Conservation (phyloP, 2,888 invertebrate species). For the Anticlea derivata region DNA sequence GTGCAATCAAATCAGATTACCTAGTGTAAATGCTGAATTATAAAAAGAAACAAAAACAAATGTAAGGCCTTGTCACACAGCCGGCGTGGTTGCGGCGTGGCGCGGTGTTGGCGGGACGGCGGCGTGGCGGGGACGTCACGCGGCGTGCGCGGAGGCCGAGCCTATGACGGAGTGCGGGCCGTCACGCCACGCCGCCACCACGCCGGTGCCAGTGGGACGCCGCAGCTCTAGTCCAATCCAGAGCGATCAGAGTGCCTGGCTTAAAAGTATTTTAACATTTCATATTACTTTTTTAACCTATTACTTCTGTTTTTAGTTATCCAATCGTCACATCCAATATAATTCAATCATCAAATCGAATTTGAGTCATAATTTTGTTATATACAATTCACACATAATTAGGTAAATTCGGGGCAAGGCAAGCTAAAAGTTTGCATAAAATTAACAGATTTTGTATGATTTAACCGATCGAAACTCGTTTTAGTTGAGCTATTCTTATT, state of each 20-base stretch:
- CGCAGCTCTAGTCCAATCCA: slow-evolving; percentile 24
- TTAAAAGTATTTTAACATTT: slow-evolving; percentile 22
- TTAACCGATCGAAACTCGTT: not conserved
- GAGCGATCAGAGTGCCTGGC: slow-evolving; percentile 23
- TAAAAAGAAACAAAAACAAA: slow-evolving; percentile 14
- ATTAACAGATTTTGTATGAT: too few species aligned
- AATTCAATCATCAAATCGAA: not conserved
- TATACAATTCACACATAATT: too few species aligned
- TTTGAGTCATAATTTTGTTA: too few species aligned
- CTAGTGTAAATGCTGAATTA: not conserved
- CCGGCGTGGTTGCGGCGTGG: slow-evolving; percentile 28
- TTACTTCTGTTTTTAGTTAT: not conserved
- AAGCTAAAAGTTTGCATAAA: too few species aligned
- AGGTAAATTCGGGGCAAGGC: too few species aligned
- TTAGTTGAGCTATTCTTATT: not conserved
- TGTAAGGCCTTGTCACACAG: slow-evolving; percentile 24
- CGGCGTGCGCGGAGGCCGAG: slow-evolving; percentile 13
- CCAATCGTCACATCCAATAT: too few species aligned
- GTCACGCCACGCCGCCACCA: slow-evolving; percentile 22
- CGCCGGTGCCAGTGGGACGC: slow-evolving; percentile 20
- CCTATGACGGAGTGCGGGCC: slow-evolving; percentile 3
- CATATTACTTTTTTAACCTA: not conserved
- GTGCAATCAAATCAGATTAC: not conserved
- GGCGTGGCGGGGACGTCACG: slow-evolving; percentile 25
- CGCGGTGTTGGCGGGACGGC: slow-evolving; percentile 25